Conservation (phyloP, 2,888 invertebrate genomes). For the Platycheirus rosarum region DNA sequence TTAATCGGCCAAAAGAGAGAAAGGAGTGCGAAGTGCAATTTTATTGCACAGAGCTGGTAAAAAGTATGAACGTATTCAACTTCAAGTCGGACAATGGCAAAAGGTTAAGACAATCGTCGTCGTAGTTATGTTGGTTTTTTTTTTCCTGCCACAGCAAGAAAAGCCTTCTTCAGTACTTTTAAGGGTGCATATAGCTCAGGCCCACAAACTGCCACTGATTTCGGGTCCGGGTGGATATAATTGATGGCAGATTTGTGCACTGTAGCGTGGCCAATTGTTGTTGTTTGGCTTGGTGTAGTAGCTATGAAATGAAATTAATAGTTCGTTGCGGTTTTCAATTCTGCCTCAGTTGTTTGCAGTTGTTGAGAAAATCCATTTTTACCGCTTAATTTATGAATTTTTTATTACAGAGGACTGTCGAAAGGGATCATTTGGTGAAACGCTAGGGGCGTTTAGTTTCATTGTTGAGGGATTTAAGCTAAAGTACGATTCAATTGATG, state of each 20-base stretch:
- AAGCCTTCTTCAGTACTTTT: slow-evolving; percentile 3
- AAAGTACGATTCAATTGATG: not conserved
- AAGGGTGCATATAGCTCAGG: slow-evolving; percentile 22
- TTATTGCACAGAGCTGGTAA: slow-evolving; percentile 24
- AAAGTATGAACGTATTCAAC: slow-evolving; percentile 46
- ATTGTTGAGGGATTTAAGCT: not conserved
- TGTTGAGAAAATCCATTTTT: slow-evolving; percentile 57
- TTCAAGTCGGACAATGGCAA: slow-evolving; percentile 6
- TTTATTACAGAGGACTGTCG: slow-evolving; percentile 61
- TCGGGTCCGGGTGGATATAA: slow-evolving; percentile 60
- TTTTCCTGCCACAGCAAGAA: not conserved
- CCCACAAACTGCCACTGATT: slow-evolving; percentile 52
- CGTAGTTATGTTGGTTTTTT: slow-evolving; percentile 46
- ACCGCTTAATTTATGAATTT: slow-evolving; percentile 72
- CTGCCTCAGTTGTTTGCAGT: slow-evolving; percentile 28
- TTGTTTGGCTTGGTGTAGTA: slow-evolving; percentile 24
- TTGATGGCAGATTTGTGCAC: slow-evolving; percentile 68
- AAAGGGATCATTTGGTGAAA: slow-evolving; percentile 60
- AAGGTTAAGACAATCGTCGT: slow-evolving; percentile 50
- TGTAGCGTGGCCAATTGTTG: slow-evolving; percentile 67
- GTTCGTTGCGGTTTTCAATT: slow-evolving; percentile 69
- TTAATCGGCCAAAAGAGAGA: slow-evolving; percentile 33
- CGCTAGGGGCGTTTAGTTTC: slow-evolving; percentile 47
- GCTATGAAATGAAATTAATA: slow-evolving; percentile 68
- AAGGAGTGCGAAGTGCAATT: slow-evolving; percentile 57